Conservation (phyloP, 2,888 invertebrate species). For the Parnassius glacialis region DNA sequence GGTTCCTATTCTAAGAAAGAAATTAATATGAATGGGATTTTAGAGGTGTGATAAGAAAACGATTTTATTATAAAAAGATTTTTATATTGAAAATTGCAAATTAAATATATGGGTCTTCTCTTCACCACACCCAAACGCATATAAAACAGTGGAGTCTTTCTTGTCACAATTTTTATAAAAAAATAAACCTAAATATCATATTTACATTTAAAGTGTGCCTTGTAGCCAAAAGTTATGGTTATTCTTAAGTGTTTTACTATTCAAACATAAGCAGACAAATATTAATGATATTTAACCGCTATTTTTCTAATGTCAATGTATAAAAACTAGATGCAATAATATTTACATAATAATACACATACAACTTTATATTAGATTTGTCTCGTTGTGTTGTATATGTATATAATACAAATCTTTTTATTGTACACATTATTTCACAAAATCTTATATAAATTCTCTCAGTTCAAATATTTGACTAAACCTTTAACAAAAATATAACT, state of each 20-base stretch:
- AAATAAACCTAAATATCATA: slow-evolving; percentile 66
- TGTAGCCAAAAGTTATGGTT: slow-evolving; percentile 33
- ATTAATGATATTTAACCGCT: slow-evolving; percentile 37
- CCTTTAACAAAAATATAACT: slow-evolving; percentile 33
- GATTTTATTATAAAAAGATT: slow-evolving; percentile 42
- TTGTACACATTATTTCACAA: slow-evolving; percentile 37
- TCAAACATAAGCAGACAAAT: slow-evolving; percentile 44
- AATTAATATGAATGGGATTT: too few species aligned
- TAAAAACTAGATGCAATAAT: slow-evolving; percentile 61
- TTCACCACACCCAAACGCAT: slow-evolving; percentile 45
- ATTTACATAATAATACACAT: slow-evolving; percentile 68
- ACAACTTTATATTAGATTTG: slow-evolving; percentile 50
- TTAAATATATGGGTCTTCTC: slow-evolving; percentile 43
- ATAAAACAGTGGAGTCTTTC: slow-evolving; percentile 52
- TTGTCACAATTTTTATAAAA: slow-evolving; percentile 61
- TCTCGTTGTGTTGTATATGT: slow-evolving; percentile 38
- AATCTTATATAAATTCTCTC: slow-evolving; percentile 39
- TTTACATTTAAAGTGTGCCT: slow-evolving; percentile 53
- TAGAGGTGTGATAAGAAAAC: too few species aligned
- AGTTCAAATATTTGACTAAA: slow-evolving; percentile 43
- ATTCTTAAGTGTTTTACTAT: slow-evolving; percentile 30
- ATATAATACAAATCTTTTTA: slow-evolving; percentile 33
- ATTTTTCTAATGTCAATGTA: slow-evolving; percentile 52
- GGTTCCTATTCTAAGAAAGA: too few species aligned
- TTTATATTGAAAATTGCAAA: slow-evolving; percentile 66